These are phyloP conservation scores for Zaprionus taronus DNA, from an alignment of 1,140 invertebrate species.

Conservation along the genomic window DNA sequence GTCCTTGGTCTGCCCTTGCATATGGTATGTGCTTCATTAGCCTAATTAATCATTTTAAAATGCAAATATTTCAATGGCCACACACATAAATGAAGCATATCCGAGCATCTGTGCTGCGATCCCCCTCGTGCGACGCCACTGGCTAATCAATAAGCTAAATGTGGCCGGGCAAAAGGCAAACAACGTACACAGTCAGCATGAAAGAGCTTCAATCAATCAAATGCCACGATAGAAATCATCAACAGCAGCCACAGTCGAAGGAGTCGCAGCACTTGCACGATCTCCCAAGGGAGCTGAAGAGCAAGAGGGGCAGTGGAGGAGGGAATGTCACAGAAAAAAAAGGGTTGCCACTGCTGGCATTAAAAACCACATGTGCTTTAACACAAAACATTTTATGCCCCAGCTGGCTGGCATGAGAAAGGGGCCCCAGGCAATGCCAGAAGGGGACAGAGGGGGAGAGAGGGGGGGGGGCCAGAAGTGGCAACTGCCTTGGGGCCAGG, in stretches of 20 bases:
- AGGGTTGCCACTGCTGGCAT: conserved; percentile 50
- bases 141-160: conserved; percentile 69
- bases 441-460: not conserved
- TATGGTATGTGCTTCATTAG: not conserved
- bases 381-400: conserved; percentile 60
- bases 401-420: conserved; percentile 18
- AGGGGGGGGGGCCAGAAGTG: not conserved
- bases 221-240: conserved; percentile 71
- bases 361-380: conserved; percentile 72
- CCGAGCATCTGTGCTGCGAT: not conserved
- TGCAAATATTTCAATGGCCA: conserved; percentile 53
- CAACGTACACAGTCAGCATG: conserved; percentile 25
- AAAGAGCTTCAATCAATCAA: conserved; percentile 74
- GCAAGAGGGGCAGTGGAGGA: conserved; percentile 23
- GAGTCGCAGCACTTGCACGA: not conserved
- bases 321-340: conserved; percentile 17
- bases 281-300: conserved; percentile 12
- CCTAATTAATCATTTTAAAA: conserved; percentile 72
- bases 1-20: not conserved
- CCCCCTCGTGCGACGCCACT: conserved; percentile 11
- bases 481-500: not conserved
- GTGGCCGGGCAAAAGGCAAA: conserved; percentile 40
- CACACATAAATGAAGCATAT: not conserved
- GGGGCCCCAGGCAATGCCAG: not conserved
- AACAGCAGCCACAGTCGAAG: conserved; percentile 35